Percentiles rank a stretch among this genome's conserved stretches.
Evolutionary conservation across 2,113 vertebrate species (phyloP).

Genomic region (Raja brachyura): DNA sequence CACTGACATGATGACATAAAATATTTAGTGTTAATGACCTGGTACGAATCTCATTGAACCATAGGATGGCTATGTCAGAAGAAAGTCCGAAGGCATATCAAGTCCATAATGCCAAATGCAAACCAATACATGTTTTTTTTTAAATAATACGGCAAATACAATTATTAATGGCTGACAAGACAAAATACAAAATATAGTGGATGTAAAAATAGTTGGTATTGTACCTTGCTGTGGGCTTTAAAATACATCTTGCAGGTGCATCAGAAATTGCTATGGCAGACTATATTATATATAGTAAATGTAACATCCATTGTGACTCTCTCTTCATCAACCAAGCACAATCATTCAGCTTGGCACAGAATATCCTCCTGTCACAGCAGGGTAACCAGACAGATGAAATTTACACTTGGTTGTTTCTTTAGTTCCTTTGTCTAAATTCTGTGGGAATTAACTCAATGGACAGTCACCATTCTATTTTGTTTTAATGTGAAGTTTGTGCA

Average conservation of each 20-base stretch:
- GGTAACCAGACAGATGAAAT: background rate
- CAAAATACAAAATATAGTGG: slow-evolving; percentile 22
- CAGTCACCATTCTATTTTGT: background rate
- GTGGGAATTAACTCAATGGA: background rate
- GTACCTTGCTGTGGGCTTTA: background rate
- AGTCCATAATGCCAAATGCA: background rate
- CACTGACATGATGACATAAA: no score
- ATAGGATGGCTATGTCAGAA: no score
- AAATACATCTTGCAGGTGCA: slow-evolving; percentile 24
- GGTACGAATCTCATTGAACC: no score
- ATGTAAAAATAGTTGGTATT: background rate
- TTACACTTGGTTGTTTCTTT: background rate
- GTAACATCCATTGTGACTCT: background rate
- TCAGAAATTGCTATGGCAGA: slow-evolving; percentile 13
- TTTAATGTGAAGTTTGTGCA: background rate
- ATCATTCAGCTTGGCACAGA: slow-evolving; percentile 1
- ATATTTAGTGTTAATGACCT: no score
- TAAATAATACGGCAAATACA: background rate
- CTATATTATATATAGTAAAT: background rate
- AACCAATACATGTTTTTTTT: background rate
- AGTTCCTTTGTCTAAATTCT: background rate
- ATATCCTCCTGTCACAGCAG: background rate
- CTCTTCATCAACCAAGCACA: background rate
- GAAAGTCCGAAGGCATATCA: no score
- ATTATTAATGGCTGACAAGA: background rate